Conservation (phyloP, 2,113 vertebrate species). For the Argyrosomus japonicus region DNA sequence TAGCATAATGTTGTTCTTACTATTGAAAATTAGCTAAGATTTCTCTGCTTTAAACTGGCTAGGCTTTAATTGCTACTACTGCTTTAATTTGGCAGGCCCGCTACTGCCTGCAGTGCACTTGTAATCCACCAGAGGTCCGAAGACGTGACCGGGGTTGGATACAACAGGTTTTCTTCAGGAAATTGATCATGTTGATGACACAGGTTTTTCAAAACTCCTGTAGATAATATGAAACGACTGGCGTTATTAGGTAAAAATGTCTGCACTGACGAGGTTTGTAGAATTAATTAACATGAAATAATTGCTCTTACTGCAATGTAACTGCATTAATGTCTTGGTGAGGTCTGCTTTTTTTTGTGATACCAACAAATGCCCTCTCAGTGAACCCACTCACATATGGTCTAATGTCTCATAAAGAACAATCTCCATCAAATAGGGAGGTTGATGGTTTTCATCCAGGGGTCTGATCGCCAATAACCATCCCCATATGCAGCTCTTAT, state of each 20-base stretch:
- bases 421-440: slow-evolving; percentile 51
- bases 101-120: no score
- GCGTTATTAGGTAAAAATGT: background rate
- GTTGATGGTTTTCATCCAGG: slow-evolving; percentile 62
- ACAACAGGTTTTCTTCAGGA: no score
- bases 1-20: no score
- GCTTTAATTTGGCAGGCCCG: no score
- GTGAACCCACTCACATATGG: slow-evolving; percentile 55
- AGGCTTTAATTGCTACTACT: no score
- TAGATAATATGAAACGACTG: background rate
- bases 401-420: slow-evolving; percentile 33
- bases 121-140: no score
- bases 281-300: slow-evolving; percentile 5
- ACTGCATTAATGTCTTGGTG: slow-evolving; percentile 7
- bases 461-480: slow-evolving; percentile 52
- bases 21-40: no score
- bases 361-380: slow-evolving; percentile 40
- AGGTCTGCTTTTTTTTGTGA: background rate
- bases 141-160: no score
- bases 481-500: slow-evolving; percentile 34
- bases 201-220: no score
- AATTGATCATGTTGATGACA: no score
- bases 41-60: no score
- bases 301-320: background rate
- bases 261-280: background rate